Evolutionary conservation across 2,797 vertebrate genomes (phyloP), one percentile per base, ranked within the genome.

Genomic region (Sebastes goodei): DNA sequence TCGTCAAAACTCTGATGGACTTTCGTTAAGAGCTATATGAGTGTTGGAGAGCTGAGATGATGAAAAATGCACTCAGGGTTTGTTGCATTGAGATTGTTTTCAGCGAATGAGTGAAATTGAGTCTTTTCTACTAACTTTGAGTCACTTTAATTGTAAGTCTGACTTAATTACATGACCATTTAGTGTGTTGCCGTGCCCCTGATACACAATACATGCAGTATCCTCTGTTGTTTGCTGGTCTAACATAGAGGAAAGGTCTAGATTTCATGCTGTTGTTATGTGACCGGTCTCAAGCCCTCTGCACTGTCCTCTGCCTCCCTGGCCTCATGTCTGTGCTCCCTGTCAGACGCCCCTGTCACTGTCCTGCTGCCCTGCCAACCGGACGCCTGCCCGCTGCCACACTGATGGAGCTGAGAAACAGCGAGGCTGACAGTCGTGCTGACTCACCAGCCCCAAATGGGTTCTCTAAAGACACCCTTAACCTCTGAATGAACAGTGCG

Each of bases 361-460:
- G 84, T 81, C 78, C 89, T 71, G 71, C 85, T 69, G 66, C 56
- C 65, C 76, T 77, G 85, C 83, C 77, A 78, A 42, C 77, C 29
- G 79, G 78, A 78, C 61, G 79, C 81, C 82, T 73, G 84, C 74
- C 76, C 73, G 74, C 80, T 83, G 83, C 89, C 85, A 80, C 59
- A 29, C 70, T 86, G 89, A 93, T 59, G 64, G 82, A 82, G 69
- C 89, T 21, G 61, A 83, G 86, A 79, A 83, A 63, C 87, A 83
- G 66, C 27, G 15, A 82, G 60, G 65, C 77, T 93, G 92, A 93
- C 94, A 93, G 86, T 74, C 68, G 23, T 69, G 53, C 63, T 94
- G 92, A 94, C 86, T 93, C 94, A 93, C 71, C 78, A 21, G 82
- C 85, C 90, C 83, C 82, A 78, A 69, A 81, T 64, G 84, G 83